These are phyloP conservation scores for Varanus komodoensis DNA, from an alignment of 2,113 vertebrate species.

Conservation along the genomic window DNA sequence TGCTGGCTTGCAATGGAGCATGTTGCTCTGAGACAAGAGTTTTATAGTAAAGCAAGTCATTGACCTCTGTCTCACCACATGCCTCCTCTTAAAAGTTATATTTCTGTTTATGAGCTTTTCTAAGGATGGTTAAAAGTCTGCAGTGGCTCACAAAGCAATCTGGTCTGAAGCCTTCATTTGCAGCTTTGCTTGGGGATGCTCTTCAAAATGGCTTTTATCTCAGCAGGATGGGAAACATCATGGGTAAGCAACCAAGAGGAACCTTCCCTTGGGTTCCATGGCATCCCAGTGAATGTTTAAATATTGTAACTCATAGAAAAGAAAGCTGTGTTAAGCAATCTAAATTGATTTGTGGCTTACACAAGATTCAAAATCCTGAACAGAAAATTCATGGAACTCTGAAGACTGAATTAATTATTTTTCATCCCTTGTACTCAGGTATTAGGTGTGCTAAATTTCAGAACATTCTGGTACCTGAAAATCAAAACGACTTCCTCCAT, in stretches of 20 bases:
- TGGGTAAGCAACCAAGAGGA: background rate
- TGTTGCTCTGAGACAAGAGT: background rate
- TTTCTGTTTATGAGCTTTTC: conserved; percentile 29
- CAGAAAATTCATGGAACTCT: no score
- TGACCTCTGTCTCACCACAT: conserved; percentile 34
- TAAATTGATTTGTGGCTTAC: background rate
- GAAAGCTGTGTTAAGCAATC: background rate
- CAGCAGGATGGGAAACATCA: conserved; percentile 7
- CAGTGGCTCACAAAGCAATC: conserved; percentile 26
- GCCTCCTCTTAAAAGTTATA: conserved; percentile 28
- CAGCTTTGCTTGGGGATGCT: conserved; percentile 4
- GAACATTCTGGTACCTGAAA: background rate
- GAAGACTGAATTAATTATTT: no score
- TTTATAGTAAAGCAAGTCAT: conserved; percentile 7
- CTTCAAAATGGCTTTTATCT: conserved; percentile 29
- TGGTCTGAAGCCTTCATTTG: conserved; percentile 23
- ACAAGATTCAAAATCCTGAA: background rate
- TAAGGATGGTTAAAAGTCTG: conserved; percentile 16
- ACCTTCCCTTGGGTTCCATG: background rate
- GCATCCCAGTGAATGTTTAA: background rate
- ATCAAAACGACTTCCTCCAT: background rate
- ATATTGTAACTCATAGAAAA: background rate
- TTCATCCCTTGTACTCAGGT: no score
- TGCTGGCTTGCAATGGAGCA: background rate
- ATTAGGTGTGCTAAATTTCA: background rate